phyloP scores from a whole-genome alignment of 2,888 invertebrate species.

The Automeris io region DNA sequence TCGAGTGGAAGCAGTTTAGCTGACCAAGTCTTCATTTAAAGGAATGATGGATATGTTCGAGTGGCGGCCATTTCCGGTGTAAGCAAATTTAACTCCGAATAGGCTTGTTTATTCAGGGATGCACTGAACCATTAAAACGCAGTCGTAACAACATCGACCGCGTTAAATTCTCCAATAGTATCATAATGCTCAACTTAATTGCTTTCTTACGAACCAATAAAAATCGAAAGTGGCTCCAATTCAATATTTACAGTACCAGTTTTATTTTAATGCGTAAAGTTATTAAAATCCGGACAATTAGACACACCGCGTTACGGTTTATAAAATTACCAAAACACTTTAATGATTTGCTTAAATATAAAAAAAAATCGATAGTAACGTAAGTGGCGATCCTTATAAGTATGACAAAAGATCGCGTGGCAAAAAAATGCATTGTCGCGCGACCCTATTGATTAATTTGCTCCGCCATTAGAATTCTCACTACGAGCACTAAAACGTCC shows the following conservation, averaged over 20 bases:
- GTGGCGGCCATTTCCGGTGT: conserved; percentile 71
- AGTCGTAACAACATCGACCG: conserved; percentile 63
- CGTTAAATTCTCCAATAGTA: conserved; percentile 72
- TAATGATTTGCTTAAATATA: conserved; percentile 25
- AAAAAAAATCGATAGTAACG: conserved; percentile 22
- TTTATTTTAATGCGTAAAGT: conserved; percentile 52
- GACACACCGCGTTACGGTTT: conserved; percentile 27
- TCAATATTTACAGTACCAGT: conserved; percentile 51
- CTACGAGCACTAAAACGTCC: conserved; percentile 54
- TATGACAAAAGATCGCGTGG: conserved; percentile 33
- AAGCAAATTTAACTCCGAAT: conserved; percentile 71
- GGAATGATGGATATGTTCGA: conserved; percentile 64
- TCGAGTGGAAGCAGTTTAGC: conserved; percentile 39
- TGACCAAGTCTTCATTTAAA: conserved; percentile 54
- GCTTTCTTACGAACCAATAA: conserved; percentile 70
- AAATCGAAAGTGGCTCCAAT: conserved; percentile 57
- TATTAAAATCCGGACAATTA: conserved; percentile 51
- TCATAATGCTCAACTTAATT: conserved; percentile 70
- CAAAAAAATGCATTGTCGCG: conserved; percentile 49
- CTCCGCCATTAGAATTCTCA: conserved; percentile 65
- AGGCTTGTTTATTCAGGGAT: conserved; percentile 73
- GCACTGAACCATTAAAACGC: conserved; percentile 72
- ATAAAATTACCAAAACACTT: conserved; percentile 31
- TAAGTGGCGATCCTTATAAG: conserved; percentile 36
- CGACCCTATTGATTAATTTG: conserved; percentile 67